phyloP scores from a whole-genome alignment of 2,797 vertebrate species.

The Thripadectes ignobilis region DNA sequence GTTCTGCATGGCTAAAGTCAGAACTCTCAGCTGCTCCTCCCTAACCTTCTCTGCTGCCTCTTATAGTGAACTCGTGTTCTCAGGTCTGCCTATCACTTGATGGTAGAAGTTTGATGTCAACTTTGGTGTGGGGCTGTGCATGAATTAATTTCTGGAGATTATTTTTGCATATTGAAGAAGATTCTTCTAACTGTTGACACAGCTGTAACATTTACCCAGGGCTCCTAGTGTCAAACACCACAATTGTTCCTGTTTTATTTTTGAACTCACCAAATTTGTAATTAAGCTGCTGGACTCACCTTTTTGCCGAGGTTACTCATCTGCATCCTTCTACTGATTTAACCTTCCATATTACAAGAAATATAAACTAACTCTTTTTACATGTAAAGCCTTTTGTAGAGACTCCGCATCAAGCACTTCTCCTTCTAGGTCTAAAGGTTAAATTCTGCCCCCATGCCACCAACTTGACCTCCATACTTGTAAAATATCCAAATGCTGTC shows the following conservation, averaged over 20 bases:
- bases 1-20: not conserved
- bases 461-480: not conserved
- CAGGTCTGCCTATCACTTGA: not conserved
- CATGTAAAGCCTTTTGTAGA: not conserved
- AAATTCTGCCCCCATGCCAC: not conserved
- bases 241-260: not conserved
- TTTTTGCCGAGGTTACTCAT: not conserved
- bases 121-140: not conserved
- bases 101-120: not conserved
- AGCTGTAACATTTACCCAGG: not conserved
- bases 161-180: conserved; percentile 5
- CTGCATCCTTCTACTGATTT: not conserved
- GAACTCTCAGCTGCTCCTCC: not conserved
- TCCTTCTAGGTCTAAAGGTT: not conserved
- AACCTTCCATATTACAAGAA: not conserved
- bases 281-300: not conserved
- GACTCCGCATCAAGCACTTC: not conserved
- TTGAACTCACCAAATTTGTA: not conserved
- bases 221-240: not conserved
- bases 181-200: not conserved
- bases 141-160: not conserved
- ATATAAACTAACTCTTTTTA: not conserved
- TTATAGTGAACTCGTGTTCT: not conserved
- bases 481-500: not conserved
- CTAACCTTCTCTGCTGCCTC: not conserved